These are phyloP conservation scores for Nyctalus aviator DNA, from an alignment of 2,797 vertebrate species.

Conservation along the genomic window DNA sequence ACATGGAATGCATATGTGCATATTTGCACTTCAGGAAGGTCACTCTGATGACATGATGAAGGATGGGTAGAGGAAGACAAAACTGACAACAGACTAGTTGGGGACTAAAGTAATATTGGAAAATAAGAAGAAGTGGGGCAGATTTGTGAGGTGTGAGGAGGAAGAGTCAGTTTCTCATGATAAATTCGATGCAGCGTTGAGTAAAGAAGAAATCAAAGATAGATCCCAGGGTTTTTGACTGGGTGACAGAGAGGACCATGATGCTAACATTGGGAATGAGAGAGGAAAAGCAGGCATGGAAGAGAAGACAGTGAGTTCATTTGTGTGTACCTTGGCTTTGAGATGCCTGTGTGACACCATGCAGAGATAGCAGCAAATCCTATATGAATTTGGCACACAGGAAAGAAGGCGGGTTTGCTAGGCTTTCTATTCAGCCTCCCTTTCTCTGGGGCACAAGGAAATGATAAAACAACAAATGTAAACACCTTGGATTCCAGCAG, in stretches of 20 bases:
- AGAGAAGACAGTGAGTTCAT: not conserved
- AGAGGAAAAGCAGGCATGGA: not conserved
- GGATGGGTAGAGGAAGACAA: not conserved
- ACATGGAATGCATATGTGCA: not conserved
- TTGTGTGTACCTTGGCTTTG: not conserved
- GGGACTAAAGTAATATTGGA: not conserved
- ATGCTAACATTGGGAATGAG: not conserved
- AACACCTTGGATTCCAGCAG: not conserved
- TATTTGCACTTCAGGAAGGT: slow-evolving; percentile 20
- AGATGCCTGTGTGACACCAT: not conserved
- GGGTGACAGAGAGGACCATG: not conserved
- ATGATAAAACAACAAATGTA: not conserved
- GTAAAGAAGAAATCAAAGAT: not conserved
- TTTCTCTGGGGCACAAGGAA: not conserved
- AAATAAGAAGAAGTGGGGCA: not conserved
- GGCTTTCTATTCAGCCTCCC: not conserved
- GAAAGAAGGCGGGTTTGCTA: not conserved
- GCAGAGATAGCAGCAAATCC: not conserved
- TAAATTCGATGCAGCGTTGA: not conserved
- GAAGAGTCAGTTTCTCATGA: not conserved
- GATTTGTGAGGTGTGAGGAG: not conserved
- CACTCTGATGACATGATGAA: not conserved
- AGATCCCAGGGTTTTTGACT: not conserved
- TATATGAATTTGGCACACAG: not conserved
- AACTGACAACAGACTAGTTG: not conserved